phyloP scores from a whole-genome alignment of 1,140 invertebrate genomes.

The Penaeus indicus region DNA sequence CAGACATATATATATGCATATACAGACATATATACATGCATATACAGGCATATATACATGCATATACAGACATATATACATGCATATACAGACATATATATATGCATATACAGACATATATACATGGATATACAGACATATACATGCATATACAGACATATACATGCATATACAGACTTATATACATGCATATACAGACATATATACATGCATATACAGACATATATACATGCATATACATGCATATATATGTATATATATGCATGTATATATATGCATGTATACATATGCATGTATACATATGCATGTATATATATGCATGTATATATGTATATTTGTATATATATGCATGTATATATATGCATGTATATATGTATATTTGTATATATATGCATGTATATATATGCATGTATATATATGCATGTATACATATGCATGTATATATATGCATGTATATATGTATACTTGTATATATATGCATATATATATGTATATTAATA shows the following conservation, averaged over 20 bases:
- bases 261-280: too few relatives aligned
- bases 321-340: neutral
- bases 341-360: neutral
- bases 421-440: neutral
- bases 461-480: conserved; percentile 15
- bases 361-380: conserved; percentile 3
- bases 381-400: conserved; percentile 27
- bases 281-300: too few relatives aligned
- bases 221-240: too few relatives aligned
- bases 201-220: too few relatives aligned
- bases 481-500: neutral
- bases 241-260: too few relatives aligned
- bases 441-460: neutral
- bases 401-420: conserved; percentile 30
- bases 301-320: neutral
- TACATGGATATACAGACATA: neutral
- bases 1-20: too few relatives aligned
- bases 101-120: neutral
- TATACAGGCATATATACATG: too few relatives aligned
- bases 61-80: too few relatives aligned
- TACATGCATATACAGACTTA: neutral
- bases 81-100: too few relatives aligned
- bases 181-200: too few relatives aligned
- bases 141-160: neutral
- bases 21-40: too few relatives aligned